Percentiles rank a stretch among this genome's conserved stretches.
phyloP scores from a whole-genome alignment of 2,113 vertebrate genomes.

The Rhinopomastus cyanomelas region DNA sequence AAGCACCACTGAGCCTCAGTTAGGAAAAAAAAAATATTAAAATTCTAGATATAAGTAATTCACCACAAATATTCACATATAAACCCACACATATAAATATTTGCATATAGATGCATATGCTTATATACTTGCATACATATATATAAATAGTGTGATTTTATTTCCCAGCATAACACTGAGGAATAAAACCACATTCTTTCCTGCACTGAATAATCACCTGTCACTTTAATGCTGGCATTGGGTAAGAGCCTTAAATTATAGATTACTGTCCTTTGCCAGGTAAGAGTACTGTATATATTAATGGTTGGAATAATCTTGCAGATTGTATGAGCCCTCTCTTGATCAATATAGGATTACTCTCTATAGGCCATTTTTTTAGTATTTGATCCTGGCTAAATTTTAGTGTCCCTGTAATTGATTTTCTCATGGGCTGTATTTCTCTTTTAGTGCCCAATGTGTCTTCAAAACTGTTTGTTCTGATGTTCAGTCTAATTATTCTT shows the following conservation, averaged over 20 bases:
- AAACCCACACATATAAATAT: neutral
- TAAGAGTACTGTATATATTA: neutral
- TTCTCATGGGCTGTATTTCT: neutral
- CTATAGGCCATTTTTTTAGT: neutral
- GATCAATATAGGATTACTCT: neutral
- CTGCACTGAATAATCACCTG: neutral
- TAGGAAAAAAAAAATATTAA: neutral
- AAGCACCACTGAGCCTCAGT: neutral
- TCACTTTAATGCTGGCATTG: constrained; percentile 29
- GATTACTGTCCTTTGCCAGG: constrained; percentile 7
- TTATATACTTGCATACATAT: neutral
- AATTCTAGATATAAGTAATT: neutral
- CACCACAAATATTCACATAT: neutral
- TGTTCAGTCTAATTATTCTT: neutral
- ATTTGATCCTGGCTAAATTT: neutral
- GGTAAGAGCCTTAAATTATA: constrained; percentile 38
- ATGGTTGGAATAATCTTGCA: constrained; percentile 20
- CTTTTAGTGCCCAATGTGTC: neutral
- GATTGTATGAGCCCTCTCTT: neutral
- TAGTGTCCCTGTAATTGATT: neutral
- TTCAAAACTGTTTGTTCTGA: neutral
- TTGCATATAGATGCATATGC: neutral
- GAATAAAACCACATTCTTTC: constrained; percentile 13
- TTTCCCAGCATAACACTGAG: neutral
- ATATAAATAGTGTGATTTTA: neutral